Evolutionary conservation across 2,888 invertebrate species (phyloP), one percentile per base, ranked within the genome.

Genomic region (Tiphia femorata): DNA sequence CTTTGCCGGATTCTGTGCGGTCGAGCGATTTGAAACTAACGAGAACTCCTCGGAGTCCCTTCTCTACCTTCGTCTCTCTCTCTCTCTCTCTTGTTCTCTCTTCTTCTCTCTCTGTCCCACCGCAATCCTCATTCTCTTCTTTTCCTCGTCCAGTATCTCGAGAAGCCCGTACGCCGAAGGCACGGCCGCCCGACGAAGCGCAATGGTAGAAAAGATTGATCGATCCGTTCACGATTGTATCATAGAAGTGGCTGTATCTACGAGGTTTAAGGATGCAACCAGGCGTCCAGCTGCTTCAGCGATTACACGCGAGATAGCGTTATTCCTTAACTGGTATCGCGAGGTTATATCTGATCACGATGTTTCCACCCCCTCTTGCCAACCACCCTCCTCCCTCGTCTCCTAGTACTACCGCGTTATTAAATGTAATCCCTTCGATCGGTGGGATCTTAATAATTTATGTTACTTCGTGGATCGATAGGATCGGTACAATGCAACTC

Each of bases 21-120:
- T 67, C 58, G 64, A 67, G 52, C 64, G 65, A 65, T 58, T 67
- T 56, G 61, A 62, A 58, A 67, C 61, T 70, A 70, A 70, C 64
- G 65, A 70, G 70, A 54, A 20, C 50, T 42, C 33, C 14, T 14
- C 29, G n/a, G n/a, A n/a, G n/a, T 51, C 51, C 53, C 57, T 64
- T 57, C 58, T 48, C 68, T 44, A 20, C 19, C 7, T 7, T 14
- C 19, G 20, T 5, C 2, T 2, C 2, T 40, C 40, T 12, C 21
- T 40, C 21, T 40, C 21, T 40, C 7, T 20, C 14, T 23, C 42
- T 20, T 2, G 20, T 3, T 23, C 16, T 27, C 16, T 25, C 25
- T 16, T 16, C 25, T 23, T 3, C 27, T 3, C 27, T 25, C 16
- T 16, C 8, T 19, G 10, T 23, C n/a, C 20, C 21, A 14, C 41